Base-by-base conservation (phyloP, 1,140 invertebrate species). In the Heliconius congener region DNA sequence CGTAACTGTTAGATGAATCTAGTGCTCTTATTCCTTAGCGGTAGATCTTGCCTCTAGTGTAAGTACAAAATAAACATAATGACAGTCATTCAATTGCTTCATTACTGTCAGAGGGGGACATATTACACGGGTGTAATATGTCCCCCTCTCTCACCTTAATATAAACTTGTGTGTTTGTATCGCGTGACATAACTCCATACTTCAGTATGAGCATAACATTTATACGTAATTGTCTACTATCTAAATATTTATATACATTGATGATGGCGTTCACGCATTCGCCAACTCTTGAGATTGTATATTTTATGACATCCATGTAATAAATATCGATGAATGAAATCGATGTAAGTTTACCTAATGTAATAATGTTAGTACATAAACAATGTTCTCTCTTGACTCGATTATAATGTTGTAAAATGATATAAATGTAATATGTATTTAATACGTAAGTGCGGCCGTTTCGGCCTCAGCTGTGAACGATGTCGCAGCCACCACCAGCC, bases 11-110 rank as follows among this genome's bases (percentile, higher is more conserved):
- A 55, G 52, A 50, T 70, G 66, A 76, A 76, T 34, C 66, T 71
- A 70, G 74, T 27, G 60, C 13, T n/a, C 52, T 74, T 70, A 75
- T 70, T 79, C n/a, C 52, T 79, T 79, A 70, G 73, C 52, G 70
- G 84, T 82, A 81, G n/a, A 74, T 86, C 81, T 86, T 86, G 85
- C 85, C 83, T 76, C 73, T 83, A 86, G 83, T 23, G 70, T 81
- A 78, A 81, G 80, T 81, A 81, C 76, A 81, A 81, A 81, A 50
- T 76, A 71, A 73, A 66, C 13, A 66, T 30, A 66, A 30, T 30
- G 23, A 30, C 60, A 66, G 11, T 23, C 60, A 30, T 66, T 66
- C 60, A 66, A 16, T n/a, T 6, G 27, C 27, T 66, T 66, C 60
- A 66, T 13, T 27, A 11, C n/a, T 66, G 27, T 66, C 60, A 30